Conservation (phyloP, 2,797 vertebrate species). For the Anguilla megastoma region DNA sequence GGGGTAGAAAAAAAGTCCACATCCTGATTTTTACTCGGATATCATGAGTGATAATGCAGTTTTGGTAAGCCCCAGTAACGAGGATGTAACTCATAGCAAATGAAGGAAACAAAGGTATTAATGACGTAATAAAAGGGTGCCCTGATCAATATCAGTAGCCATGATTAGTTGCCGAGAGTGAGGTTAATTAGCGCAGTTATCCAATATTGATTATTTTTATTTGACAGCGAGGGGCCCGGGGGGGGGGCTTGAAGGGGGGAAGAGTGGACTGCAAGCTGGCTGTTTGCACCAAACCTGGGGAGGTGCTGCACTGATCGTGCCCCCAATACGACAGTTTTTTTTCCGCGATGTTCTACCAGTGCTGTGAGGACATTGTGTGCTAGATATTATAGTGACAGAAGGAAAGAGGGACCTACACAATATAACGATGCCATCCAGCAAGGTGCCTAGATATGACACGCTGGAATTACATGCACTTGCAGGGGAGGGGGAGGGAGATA, state of each 20-base stretch:
- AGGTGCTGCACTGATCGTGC: neutral
- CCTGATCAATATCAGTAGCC: constrained; percentile 59
- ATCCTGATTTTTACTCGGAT: neutral
- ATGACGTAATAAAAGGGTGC: constrained; percentile 45
- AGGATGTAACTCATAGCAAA: neutral
- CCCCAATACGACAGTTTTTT: neutral
- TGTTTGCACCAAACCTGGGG: neutral
- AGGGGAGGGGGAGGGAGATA: neutral
- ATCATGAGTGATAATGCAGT: neutral
- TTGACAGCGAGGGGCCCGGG: constrained; percentile 48
- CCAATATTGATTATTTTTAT: constrained; percentile 65
- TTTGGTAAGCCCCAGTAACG: neutral
- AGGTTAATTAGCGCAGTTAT: constrained; percentile 60
- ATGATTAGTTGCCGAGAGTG: constrained; percentile 48
- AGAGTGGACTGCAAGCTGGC: neutral
- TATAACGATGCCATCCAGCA: neutral
- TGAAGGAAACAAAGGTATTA: neutral
- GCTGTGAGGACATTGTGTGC: neutral
- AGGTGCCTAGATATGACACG: neutral
- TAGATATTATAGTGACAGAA: neutral
- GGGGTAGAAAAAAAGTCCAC: neutral
- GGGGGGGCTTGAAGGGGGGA: neutral
- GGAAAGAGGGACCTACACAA: neutral
- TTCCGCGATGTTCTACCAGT: neutral
- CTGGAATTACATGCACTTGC: neutral